Evolutionary conservation across 1,140 invertebrate genomes (phyloP), one percentile per base, ranked within the genome.

Genomic region (Brachionus koreanus): DNA sequence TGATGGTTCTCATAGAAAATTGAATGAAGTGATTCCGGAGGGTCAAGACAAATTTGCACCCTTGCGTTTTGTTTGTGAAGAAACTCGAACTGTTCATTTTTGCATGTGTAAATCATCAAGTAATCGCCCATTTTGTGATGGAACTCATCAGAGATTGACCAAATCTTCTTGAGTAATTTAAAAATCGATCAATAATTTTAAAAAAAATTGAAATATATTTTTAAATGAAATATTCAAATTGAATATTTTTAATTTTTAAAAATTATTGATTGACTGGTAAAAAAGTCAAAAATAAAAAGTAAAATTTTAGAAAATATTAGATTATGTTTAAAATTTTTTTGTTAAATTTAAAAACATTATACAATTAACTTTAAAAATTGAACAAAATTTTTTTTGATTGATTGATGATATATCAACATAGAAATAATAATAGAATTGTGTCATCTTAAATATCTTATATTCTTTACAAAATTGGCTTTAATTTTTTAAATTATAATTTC

Each of bases 21-120:
- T 91, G 39, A 79, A 79, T 16, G 85, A 85, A 77, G 84, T 83
- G 9, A 91, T 79, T n/a, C 3, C 90, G 12, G 86, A 85, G 10
- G 86, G 83, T 33, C 85, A 83, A n/a, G 72, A 82, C 2, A 84
- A 84, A 83, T 85, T 90, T 67, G 85, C 91, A 75, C 96, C 96
- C 0, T 89, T 98, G 9, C 89, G 89, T 81, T 98, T 98, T 85
- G 88, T 90, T 84, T 94, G 97, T 1, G 91, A 92, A 65, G 92
- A 97, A 90, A 93, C 93, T 0, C 95, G 95, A 87, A 93, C 97
- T 13, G 98, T 98, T 86, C 98, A 95, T 94, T 89, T 99, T 5
- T 99, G 97, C 87, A 97, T 97, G 86, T 99, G 97, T 87, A 99
- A 99, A 87, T 96, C 98, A 87, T 97, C 96, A 1, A 91, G 91